Evolutionary conservation across 1,140 invertebrate genomes (phyloP), one percentile per base, ranked within the genome.

Genomic region (Nymphalis io): DNA sequence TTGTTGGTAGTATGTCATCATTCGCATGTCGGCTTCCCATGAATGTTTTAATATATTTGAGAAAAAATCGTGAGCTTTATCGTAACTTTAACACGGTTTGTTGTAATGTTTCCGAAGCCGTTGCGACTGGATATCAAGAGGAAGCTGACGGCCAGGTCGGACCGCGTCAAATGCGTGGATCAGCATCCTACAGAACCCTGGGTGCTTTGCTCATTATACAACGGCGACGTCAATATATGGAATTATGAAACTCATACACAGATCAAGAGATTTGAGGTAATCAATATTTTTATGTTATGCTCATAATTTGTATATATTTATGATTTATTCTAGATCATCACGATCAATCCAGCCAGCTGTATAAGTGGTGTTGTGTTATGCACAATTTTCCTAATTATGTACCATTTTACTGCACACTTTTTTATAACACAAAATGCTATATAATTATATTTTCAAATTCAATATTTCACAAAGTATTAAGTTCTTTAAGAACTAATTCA

Each of bases 161-260:
- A 99, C 90, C 94, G 99, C 74, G 98, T 99, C 8, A 99, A 99
- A 93, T 98, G 96, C 85, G 97, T 99, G 0, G 99, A 99, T 92
- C 94, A 99, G 66, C 99, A 99, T 92, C 98, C 98, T 11, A 95
- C 95, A 16, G 99, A 99, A 84, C 98, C 98, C 80, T 99, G 99
- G 99, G 98, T 99, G 95, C 93, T 99, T 33, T 98, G 97, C 72
- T 98, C 98, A 23, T 93, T 99, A 3, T 99, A 99, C 93, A 99
- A 98, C 93, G 99, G 99, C 73, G 98, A 99, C 92, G 98, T 99
- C 70, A 98, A 99, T 92, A 97, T 99, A 82, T 99, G 99, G 98
- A 99, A 99, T 89, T 96, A 98, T 93, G 98, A 99, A 87, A 97
- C 95, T 58, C 98, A 99, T 90, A 87, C 87, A 59, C 91, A 92